Percentiles rank a stretch among this genome's conserved stretches.
phyloP scores from a whole-genome alignment of 1,140 invertebrate species.

The Lycorma delicatula region DNA sequence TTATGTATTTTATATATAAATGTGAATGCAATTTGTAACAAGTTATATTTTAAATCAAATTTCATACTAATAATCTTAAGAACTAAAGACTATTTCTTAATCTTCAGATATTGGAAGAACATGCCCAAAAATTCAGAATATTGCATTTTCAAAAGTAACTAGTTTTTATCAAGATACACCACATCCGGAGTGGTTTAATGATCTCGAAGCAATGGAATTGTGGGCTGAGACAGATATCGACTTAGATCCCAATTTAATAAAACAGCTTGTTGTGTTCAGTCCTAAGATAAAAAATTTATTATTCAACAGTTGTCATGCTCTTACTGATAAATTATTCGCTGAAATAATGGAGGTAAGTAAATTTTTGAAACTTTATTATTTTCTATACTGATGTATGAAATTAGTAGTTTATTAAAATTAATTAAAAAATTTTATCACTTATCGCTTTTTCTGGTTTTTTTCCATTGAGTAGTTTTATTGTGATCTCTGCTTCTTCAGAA shows the following conservation, averaged over 20 bases:
- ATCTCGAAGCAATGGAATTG: conserved; percentile 32
- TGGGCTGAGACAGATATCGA: conserved; percentile 31
- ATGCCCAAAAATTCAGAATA: conserved; percentile 32
- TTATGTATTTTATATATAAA: no score
- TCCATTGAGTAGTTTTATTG: background rate
- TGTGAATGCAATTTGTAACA: no score
- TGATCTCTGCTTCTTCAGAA: background rate
- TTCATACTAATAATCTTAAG: no score
- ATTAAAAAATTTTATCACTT: background rate
- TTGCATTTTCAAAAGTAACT: conserved; percentile 33
- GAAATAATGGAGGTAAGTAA: conserved; percentile 33
- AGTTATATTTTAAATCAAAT: no score
- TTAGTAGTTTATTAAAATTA: background rate
- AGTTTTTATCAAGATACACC: conserved; percentile 22
- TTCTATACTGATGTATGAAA: background rate
- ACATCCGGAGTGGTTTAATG: conserved; percentile 23
- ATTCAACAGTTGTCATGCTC: conserved; percentile 29
- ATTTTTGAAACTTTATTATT: background rate
- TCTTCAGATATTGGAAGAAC: conserved; percentile 29
- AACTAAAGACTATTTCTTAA: no score
- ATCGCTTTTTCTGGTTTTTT: background rate
- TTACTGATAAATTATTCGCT: conserved; percentile 27
- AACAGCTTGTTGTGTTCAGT: conserved; percentile 28
- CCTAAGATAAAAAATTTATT: conserved; percentile 31
- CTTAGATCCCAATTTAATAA: conserved; percentile 25